phyloP scores from a whole-genome alignment of 2,113 vertebrate genomes.

The Proterorhinus semilunaris region DNA sequence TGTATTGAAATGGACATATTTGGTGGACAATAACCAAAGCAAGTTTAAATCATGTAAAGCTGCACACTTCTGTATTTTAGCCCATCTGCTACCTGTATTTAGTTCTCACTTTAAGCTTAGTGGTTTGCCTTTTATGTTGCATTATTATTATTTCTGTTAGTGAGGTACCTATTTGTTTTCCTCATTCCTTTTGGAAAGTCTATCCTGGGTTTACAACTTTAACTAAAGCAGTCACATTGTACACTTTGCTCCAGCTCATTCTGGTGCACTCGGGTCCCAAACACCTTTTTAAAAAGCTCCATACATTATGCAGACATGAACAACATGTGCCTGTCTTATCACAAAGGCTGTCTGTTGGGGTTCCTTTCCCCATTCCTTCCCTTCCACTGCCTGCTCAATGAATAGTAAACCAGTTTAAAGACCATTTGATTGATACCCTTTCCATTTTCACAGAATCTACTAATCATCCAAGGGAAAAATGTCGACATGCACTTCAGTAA shows the following conservation, averaged over 20 bases:
- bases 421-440: slow-evolving; percentile 76
- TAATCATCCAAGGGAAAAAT: slow-evolving; percentile 93
- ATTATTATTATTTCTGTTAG: slow-evolving; percentile 10
- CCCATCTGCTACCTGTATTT: not conserved
- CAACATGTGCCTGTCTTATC: slow-evolving; percentile 69
- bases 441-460: slow-evolving; percentile 93
- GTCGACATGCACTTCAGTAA: slow-evolving; percentile 99
- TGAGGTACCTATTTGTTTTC: slow-evolving; percentile 14
- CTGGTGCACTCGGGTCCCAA: slow-evolving; percentile 82
- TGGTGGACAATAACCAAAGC: not conserved
- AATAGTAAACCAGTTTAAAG: slow-evolving; percentile 61
- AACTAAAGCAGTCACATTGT: slow-evolving; percentile 65
- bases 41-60: slow-evolving; percentile 30
- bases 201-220: slow-evolving; percentile 72
- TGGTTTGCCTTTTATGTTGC: slow-evolving; percentile 11
- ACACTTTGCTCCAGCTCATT: slow-evolving; percentile 80
- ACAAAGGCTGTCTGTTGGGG: slow-evolving; percentile 78
- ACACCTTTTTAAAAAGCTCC: slow-evolving; percentile 69
- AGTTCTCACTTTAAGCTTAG: slow-evolving; percentile 4
- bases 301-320: slow-evolving; percentile 68
- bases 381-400: slow-evolving; percentile 95
- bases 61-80: not conserved
- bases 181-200: slow-evolving; percentile 66
- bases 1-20: not conserved
- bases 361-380: slow-evolving; percentile 80